Percentiles rank a stretch among this genome's conserved stretches.
phyloP scores from a whole-genome alignment of 2,888 invertebrate species.

The Macrophya annulata region DNA sequence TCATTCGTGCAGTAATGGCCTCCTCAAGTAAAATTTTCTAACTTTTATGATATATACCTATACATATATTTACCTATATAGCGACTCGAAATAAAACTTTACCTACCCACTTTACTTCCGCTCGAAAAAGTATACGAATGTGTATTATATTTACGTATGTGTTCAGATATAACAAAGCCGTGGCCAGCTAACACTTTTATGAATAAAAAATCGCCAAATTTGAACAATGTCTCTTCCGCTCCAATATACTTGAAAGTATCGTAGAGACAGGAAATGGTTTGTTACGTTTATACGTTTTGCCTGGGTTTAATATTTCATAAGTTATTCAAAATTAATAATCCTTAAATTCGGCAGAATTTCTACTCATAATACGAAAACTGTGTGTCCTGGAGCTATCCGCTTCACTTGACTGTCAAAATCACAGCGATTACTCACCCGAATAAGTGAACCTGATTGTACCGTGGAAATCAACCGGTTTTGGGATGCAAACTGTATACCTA shows the following conservation, averaged over 20 bases:
- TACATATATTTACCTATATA: neutral
- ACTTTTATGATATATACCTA: neutral
- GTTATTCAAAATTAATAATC: neutral
- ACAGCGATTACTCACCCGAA: neutral
- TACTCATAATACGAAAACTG: neutral
- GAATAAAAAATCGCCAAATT: constrained; percentile 17
- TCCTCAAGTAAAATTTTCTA: neutral
- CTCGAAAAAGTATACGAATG: too few relatives aligned
- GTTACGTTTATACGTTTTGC: neutral
- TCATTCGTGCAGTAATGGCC: neutral
- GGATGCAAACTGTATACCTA: constrained; percentile 31
- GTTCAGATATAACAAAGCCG: neutral
- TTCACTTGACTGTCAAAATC: constrained; percentile 22
- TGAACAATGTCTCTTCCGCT: constrained; percentile 9
- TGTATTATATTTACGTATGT: too few relatives aligned
- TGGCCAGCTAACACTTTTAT: neutral
- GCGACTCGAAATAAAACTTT: neutral
- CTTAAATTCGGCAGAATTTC: neutral
- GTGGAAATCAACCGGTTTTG: neutral
- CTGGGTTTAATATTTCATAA: neutral
- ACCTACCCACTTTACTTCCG: neutral
- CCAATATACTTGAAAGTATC: neutral
- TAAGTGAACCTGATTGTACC: constrained; percentile 30
- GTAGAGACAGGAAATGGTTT: neutral
- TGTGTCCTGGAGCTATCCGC: neutral